These are phyloP conservation scores for Scaptomyza montana DNA, from an alignment of 1,140 invertebrate species.

Conservation along the genomic window DNA sequence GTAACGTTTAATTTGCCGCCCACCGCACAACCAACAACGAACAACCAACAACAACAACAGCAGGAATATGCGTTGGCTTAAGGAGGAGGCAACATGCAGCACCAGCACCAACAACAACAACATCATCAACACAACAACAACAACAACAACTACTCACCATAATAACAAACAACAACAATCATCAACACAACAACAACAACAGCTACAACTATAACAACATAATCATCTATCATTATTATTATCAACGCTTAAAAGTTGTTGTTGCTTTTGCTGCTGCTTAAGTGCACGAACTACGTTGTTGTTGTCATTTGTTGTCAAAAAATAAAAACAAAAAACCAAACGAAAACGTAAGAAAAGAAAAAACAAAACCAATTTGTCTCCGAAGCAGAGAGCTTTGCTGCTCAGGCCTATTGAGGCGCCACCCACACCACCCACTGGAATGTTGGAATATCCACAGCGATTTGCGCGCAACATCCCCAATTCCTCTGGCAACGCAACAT, in stretches of 20 bases:
- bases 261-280: constrained; percentile 22
- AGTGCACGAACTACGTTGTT: constrained; percentile 18
- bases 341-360: constrained; percentile 5
- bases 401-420: constrained; percentile 57
- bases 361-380: constrained; percentile 5
- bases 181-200: constrained; percentile 6
- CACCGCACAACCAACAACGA: constrained; percentile 32
- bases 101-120: constrained; percentile 10
- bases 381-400: constrained; percentile 27
- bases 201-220: constrained; percentile 3
- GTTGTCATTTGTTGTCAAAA: constrained; percentile 10
- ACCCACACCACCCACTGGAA: constrained; percentile 64
- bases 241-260: constrained; percentile 9
- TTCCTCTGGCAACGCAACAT: constrained; percentile 72
- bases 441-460: constrained; percentile 84
- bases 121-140: constrained; percentile 18
- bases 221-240: constrained; percentile 5
- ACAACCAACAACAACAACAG: constrained; percentile 17
- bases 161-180: background rate
- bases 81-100: constrained; percentile 32
- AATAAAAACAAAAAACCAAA: constrained; percentile 8
- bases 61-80: constrained; percentile 34
- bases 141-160: constrained; percentile 20
- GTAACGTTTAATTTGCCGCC: constrained; percentile 46
- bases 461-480: constrained; percentile 83